Percentiles rank a stretch among this genome's conserved stretches.
phyloP scores from a whole-genome alignment of 2,113 vertebrate genomes.

The Drymodes brunneopygia region DNA sequence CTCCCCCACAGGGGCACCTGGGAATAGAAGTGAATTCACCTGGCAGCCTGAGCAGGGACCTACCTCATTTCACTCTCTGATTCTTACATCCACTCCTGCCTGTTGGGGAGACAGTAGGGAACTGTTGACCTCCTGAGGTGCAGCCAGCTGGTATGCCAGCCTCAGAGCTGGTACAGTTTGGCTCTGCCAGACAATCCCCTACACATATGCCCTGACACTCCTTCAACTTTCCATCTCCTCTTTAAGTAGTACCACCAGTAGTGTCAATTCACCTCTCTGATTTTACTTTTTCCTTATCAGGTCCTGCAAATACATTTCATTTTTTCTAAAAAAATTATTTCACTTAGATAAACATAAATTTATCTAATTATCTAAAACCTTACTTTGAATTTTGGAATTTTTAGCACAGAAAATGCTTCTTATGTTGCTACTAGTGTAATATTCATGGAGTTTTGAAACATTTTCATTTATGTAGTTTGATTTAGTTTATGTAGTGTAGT shows the following conservation, averaged over 20 bases:
- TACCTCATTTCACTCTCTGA: not conserved
- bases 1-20: not conserved
- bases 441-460: not conserved
- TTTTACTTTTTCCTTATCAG: not conserved
- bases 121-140: not conserved
- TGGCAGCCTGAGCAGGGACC: not conserved
- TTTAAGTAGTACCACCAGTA: not conserved
- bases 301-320: not conserved
- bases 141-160: not conserved
- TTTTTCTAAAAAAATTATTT: not conserved
- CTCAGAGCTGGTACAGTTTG: not conserved
- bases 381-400: not conserved
- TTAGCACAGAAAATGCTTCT: not conserved
- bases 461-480: not conserved
- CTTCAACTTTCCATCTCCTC: not conserved
- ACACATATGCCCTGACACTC: not conserved
- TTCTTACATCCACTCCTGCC: not conserved
- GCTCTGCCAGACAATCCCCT: not conserved
- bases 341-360: not conserved
- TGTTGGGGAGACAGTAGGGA: not conserved
- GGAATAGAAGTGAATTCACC: not conserved
- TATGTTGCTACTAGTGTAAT: not conserved
- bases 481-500: not conserved
- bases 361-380: not conserved
- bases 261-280: not conserved